Conservation (phyloP, 2,888 invertebrate species). For the Dichetophora obliterata region DNA sequence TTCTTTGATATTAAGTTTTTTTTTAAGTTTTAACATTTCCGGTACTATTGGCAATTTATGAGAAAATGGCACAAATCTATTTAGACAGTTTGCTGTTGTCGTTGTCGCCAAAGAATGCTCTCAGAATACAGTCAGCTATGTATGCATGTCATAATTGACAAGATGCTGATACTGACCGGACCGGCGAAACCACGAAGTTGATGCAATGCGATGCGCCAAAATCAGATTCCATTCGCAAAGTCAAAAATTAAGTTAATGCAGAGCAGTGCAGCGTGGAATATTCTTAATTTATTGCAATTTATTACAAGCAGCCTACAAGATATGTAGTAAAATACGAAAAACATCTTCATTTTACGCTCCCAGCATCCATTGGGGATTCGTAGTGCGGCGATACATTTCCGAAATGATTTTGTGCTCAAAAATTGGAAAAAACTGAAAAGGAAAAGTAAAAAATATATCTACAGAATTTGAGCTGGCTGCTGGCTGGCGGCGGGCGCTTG, state of each 20-base stretch:
- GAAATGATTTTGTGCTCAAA: neutral
- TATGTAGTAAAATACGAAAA: neutral
- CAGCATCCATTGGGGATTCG: neutral
- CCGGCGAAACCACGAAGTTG: slow-evolving; percentile 18
- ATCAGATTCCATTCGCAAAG: neutral
- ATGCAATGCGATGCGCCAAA: neutral
- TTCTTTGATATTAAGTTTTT: no score
- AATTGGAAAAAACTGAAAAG: neutral
- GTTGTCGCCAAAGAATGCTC: neutral
- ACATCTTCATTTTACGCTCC: neutral
- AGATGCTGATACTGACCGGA: neutral
- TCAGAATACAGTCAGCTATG: neutral
- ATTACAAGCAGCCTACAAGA: neutral
- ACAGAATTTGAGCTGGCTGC: neutral
- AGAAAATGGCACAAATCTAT: slow-evolving; percentile 45
- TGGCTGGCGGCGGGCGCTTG: neutral
- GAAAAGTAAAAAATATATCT: neutral
- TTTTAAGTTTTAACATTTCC: slow-evolving; percentile 29
- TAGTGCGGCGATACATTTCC: neutral
- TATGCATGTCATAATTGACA: neutral
- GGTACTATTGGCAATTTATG: slow-evolving; percentile 27
- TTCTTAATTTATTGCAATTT: slow-evolving; percentile 22
- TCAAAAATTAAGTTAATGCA: neutral
- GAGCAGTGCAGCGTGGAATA: no score
- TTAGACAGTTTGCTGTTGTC: slow-evolving; percentile 18